Base-by-base conservation (phyloP, 1,140 invertebrate genomes). In the Papilio dardanus region DNA sequence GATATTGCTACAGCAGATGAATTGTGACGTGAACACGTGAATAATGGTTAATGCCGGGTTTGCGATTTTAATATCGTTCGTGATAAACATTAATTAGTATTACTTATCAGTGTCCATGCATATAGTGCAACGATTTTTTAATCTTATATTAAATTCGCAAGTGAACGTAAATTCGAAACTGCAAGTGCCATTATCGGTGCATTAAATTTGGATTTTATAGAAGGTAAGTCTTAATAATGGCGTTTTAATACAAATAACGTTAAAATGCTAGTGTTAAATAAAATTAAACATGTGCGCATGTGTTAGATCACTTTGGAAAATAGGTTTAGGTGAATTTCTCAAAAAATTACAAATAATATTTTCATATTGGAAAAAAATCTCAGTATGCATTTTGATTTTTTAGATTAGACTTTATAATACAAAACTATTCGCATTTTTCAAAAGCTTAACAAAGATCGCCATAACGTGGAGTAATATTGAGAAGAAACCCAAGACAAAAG, bases 21-120 rank as follows among this genome's bases (percentile, higher is more conserved):
- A 69, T 40, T 21, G 67, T 69, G 67, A 40, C 35, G 67, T 69
- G 67, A 69, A 12, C 67, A 69, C 35, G 33, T 40, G 67, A 69
- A 69, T 42, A 37, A 69, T 69, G 16, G 31, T 69, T n/a, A 40
- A 69, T 21, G 21, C 66, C 67, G 67, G 35, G 67, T 40, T 21
- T 21, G n/a, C 10, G 33, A 19, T 35, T 35, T 37, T 33, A 68
- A 35, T 68, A 37, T 68, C n/a, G 30, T 21, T 40, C 67, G 54
- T 28, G 54, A 62, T 62, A 62, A 62, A 62, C 10, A 4, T 69
- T 69, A 40, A 40, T 42, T 69, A 40, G 3, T 69, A 12, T 37
- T 69, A 24, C 21, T 21, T 40, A 69, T 37, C 37, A 68, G 40
- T 33, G 21, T 12, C 19, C 1, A 28, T 62, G 24, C 54, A 30